phyloP scores from a whole-genome alignment of 92 coral and sea anemone species.

The Isaurus tuberculatus region DNA sequence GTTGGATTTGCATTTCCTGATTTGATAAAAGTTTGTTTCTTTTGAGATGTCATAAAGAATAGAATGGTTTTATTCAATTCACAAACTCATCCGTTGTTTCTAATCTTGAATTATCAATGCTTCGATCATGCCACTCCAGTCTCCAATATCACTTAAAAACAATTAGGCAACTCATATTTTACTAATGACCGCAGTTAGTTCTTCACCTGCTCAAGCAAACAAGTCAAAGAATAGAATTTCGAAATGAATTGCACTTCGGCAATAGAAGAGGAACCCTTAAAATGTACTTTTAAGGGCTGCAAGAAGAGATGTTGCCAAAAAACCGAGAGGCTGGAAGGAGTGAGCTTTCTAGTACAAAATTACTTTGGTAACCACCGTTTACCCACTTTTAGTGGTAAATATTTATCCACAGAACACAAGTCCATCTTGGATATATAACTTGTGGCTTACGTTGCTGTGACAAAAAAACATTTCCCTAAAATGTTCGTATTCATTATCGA shows the following conservation, averaged over 20 bases:
- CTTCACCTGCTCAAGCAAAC: constrained; percentile 59
- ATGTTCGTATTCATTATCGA: background rate
- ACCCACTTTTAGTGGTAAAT: constrained; percentile 1
- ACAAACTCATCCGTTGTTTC: constrained; percentile 18
- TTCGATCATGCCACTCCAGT: constrained; percentile 63
- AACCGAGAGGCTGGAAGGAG: too few relatives aligned
- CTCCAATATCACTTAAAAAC: constrained; percentile 67
- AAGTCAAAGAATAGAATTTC: constrained; percentile 33
- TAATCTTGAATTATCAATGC: constrained; percentile 27
- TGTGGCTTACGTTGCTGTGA: constrained; percentile 39
- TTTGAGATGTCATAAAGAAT: background rate
- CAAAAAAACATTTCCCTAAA: background rate
- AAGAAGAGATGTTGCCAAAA: background rate
- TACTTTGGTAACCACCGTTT: constrained; percentile 14
- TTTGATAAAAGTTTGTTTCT: background rate
- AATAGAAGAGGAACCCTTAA: background rate
- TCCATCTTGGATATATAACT: constrained; percentile 13
- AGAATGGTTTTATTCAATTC: constrained; percentile 1
- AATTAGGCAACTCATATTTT: constrained; percentile 71
- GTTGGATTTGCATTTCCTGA: background rate
- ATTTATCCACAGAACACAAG: constrained; percentile 29
- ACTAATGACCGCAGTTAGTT: constrained; percentile 57
- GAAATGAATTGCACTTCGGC: background rate
- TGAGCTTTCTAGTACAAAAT: background rate
- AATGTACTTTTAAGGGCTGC: background rate